phyloP scores from a whole-genome alignment of 2,888 invertebrate species.

The Cephus rjabovi region DNA sequence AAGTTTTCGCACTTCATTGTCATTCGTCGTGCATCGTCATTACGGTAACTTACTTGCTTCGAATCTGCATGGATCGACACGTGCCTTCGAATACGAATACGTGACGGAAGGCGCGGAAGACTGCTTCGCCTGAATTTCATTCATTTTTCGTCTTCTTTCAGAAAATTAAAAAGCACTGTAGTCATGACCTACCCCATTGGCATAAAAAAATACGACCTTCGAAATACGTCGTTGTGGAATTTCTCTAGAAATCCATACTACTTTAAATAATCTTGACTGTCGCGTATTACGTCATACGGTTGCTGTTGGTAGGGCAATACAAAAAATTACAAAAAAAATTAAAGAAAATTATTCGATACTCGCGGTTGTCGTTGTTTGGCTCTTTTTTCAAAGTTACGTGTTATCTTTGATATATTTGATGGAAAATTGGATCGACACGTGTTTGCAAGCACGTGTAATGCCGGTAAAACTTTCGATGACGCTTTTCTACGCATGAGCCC shows the following conservation, averaged over 20 bases:
- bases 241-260: too few species aligned
- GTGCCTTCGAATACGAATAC: slow-evolving; percentile 9
- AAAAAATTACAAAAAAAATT: background rate
- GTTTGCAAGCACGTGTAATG: background rate
- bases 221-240: too few species aligned
- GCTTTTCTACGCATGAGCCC: background rate
- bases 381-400: too few species aligned
- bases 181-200: background rate
- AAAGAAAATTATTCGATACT: background rate
- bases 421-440: background rate
- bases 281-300: background rate
- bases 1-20: slow-evolving; percentile 50
- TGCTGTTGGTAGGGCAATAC: background rate
- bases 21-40: slow-evolving; percentile 42
- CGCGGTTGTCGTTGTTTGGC: background rate
- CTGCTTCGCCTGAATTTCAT: slow-evolving; percentile 5
- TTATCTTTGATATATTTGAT: background rate
- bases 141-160: background rate
- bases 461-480: background rate
- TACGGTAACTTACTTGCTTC: slow-evolving; percentile 38
- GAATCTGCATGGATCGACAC: slow-evolving; percentile 4
- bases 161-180: background rate
- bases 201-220: background rate
- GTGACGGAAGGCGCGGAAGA: slow-evolving; percentile 10
- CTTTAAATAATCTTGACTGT: background rate